Evolutionary conservation across 2,113 vertebrate genomes (phyloP), one percentile per base, ranked within the genome.

Genomic region (Entomyzon cyanotis): DNA sequence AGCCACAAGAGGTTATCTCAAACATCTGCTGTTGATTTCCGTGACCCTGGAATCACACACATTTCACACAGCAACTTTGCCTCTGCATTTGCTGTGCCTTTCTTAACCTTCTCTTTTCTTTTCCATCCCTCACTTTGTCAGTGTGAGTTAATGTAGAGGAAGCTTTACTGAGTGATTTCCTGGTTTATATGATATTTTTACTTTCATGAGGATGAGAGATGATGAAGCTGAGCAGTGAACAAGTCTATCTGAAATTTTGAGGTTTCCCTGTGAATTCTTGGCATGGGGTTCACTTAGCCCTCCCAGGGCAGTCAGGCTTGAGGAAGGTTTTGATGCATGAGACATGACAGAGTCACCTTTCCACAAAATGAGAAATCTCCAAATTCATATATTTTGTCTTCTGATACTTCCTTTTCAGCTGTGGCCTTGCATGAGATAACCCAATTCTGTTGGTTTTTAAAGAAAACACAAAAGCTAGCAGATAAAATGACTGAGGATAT

Each of bases 391-490:
- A 63, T 84, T 95, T 89, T 79, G 78, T 90, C 42, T 81, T 62
- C 52, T 9, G 12, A 37, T 83, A 53, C 44, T 94, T 91, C 94
- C 71, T 91, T 64, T 75, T 68, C 84, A 88, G 59, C 68, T 92
- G 90, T 84, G 37, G 46, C 53, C 79, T 96, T 95, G 81, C 74
- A 25, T 94, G 92, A 94, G 58, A 91, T 46, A 94, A 67, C 16
- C n/a, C 67, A 81, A 3, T 56, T 75, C 42, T 68, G 28, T 21
- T 70, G 31, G 15, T 73, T 92, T 90, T 64, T 83, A 65, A 77
- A 89, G 62, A 77, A 84, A 94, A 76, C 55, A 86, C 17, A 44
- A 63, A 63, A 69, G 2, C 55, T 27, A 71, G 20, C 15, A 86
- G 79, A 77, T 60, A 33, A 5, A 77, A 80, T 74, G 28, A 42